A percentile compares a stretch with the other conserved stretches of the same genome.
phyloP scores from a whole-genome alignment of 2,797 vertebrate genomes.

The Clarias platycephalus region DNA sequence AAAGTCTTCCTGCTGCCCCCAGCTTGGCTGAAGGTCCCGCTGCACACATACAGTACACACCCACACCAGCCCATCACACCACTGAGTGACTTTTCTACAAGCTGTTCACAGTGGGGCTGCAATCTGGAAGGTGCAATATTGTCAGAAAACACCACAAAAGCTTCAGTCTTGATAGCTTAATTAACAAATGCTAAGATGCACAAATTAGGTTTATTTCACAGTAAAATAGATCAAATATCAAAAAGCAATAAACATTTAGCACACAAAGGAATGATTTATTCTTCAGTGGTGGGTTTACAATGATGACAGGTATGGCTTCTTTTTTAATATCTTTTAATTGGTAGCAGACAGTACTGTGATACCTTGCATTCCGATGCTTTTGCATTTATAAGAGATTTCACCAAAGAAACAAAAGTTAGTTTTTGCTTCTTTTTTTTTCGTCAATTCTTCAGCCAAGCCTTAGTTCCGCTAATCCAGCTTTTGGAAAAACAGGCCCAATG shows the following conservation, averaged over 20 bases:
- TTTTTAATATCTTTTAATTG: constrained; percentile 7
- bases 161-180: constrained; percentile 50
- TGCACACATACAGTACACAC: constrained; percentile 38
- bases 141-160: constrained; percentile 41
- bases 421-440: neutral
- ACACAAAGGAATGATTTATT: constrained; percentile 13
- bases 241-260: constrained; percentile 31
- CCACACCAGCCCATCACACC: constrained; percentile 44
- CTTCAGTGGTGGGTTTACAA: neutral
- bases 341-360: neutral
- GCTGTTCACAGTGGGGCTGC: constrained; percentile 53
- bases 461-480: constrained; percentile 41
- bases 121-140: constrained; percentile 56
- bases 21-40: constrained; percentile 34
- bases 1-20: constrained; percentile 51
- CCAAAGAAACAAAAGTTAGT: neutral
- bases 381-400: constrained; percentile 36
- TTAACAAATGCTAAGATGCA: constrained; percentile 37
- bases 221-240: constrained; percentile 36
- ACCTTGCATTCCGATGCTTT: neutral
- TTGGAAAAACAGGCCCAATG: constrained; percentile 61
- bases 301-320: neutral
- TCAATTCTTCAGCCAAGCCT: constrained; percentile 11
- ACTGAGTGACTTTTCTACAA: constrained; percentile 54
- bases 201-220: constrained; percentile 36